Conservation (phyloP, 1,140 invertebrate genomes). For the Vanessa tameamea region DNA sequence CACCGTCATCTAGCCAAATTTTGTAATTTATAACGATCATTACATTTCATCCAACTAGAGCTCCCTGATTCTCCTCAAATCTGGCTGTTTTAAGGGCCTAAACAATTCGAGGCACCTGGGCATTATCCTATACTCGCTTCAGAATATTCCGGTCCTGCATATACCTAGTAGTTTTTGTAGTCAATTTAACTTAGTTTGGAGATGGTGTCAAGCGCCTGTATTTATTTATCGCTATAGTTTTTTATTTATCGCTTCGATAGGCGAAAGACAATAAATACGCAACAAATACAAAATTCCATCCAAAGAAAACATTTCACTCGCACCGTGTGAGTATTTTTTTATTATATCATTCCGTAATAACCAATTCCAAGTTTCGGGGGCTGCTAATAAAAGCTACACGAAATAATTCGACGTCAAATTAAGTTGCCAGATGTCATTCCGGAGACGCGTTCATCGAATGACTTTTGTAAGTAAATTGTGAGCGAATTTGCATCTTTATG, state of each 20-base stretch:
- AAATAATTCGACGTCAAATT: conserved; percentile 59
- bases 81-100: too few relatives aligned
- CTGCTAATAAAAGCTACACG: conserved; percentile 45
- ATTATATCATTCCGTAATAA: conserved; percentile 2
- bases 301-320: neutral
- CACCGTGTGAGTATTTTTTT: neutral
- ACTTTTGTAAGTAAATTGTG: conserved; percentile 67
- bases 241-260: neutral
- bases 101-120: too few relatives aligned
- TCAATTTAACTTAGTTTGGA: too few relatives aligned
- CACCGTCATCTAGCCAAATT: too few relatives aligned
- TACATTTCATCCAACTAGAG: too few relatives aligned
- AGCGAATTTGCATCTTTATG: conserved; percentile 69
- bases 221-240: too few relatives aligned
- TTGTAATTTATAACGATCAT: too few relatives aligned
- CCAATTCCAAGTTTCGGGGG: conserved; percentile 46
- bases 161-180: too few relatives aligned
- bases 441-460: conserved; percentile 60
- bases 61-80: too few relatives aligned
- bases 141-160: too few relatives aligned
- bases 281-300: neutral
- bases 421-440: conserved; percentile 57
- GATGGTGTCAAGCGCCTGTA: too few relatives aligned
- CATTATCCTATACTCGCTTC: too few relatives aligned
- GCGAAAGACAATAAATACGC: neutral